phyloP scores from a whole-genome alignment of 1,140 invertebrate species.

The Ceratina australensis region DNA sequence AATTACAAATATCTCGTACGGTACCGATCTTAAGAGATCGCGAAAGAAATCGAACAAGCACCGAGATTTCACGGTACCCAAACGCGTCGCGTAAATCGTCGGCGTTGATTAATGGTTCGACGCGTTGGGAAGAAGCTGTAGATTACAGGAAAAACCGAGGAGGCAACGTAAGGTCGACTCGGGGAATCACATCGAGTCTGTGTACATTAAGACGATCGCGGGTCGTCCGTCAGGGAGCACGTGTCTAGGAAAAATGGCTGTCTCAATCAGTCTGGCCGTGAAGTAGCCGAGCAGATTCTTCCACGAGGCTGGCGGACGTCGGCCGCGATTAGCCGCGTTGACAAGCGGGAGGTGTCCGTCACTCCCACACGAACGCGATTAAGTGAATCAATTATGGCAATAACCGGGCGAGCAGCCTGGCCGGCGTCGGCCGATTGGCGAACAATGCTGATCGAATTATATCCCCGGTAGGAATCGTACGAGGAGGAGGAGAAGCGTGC shows the following conservation, averaged over 20 bases:
- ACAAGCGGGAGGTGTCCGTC: conserved; percentile 50
- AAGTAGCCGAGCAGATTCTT: not conserved
- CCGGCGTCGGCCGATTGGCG: conserved; percentile 54
- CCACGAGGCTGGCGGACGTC: not conserved
- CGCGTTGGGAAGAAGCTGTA: not conserved
- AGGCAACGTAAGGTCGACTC: too few species aligned
- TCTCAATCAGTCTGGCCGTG: too few species aligned
- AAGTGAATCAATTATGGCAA: conserved; percentile 76
- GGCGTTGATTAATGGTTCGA: not conserved
- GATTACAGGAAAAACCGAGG: conserved; percentile 6
- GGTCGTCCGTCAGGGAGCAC: too few species aligned
- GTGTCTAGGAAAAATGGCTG: too few species aligned
- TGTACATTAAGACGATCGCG: too few species aligned
- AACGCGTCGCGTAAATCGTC: conserved; percentile 10
- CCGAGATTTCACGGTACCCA: not conserved
- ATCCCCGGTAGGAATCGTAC: conserved; percentile 53
- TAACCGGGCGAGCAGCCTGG: conserved; percentile 61
- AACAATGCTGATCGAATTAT: conserved; percentile 74
- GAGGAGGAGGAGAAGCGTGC: conserved; percentile 48
- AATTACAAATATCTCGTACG: not conserved
- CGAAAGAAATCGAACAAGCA: not conserved
- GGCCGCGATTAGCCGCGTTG: conserved; percentile 24
- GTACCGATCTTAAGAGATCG: not conserved
- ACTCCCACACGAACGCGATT: conserved; percentile 63
- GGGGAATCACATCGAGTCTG: too few species aligned